Percentiles rank a stretch among this genome's conserved stretches.
These are phyloP conservation scores for Sebastes itinus DNA, from an alignment of 2,797 vertebrate species.

Conservation along the genomic window DNA sequence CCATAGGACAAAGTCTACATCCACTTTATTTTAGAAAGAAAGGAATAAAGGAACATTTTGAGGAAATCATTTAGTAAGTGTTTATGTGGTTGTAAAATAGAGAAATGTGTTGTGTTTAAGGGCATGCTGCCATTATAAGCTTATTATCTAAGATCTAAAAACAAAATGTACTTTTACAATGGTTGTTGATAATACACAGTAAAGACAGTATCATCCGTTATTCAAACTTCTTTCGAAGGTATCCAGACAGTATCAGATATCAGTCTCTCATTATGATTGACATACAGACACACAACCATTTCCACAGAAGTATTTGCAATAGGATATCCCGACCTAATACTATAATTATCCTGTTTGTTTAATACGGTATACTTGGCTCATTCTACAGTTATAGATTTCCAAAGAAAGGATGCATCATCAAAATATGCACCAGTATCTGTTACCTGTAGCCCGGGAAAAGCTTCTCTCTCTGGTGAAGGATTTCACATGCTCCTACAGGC, in stretches of 20 bases:
- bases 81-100: background rate
- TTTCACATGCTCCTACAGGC: background rate
- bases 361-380: too few species aligned
- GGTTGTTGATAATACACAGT: background rate
- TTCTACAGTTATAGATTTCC: background rate
- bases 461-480: background rate
- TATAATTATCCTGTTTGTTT: conserved; percentile 2
- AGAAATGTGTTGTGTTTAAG: background rate
- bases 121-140: background rate
- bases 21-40: background rate
- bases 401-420: background rate
- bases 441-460: background rate
- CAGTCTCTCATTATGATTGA: background rate
- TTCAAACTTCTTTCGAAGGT: background rate
- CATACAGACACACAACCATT: background rate
- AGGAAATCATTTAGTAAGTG: background rate
- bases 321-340: background rate
- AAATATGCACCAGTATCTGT: background rate
- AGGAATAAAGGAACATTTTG: background rate
- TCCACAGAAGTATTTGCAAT: background rate
- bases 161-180: background rate
- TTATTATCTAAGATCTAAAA: background rate
- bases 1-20: background rate
- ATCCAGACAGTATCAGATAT: background rate
- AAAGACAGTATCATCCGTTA: too few species aligned